Conservation (phyloP, 1,140 invertebrate species). For the Philopotamus ludificatus region DNA sequence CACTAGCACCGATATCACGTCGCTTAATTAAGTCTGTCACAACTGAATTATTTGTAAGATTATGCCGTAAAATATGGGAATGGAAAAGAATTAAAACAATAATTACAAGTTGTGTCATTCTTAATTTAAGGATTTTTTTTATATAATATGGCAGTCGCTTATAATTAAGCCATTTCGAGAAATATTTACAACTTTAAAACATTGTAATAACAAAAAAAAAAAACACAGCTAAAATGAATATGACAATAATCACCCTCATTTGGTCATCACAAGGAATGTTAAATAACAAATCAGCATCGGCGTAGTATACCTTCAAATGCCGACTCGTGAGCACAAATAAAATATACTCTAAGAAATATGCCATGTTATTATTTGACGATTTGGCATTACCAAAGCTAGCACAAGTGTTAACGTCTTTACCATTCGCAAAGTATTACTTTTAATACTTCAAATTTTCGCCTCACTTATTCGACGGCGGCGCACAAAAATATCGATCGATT, state of each 20-base stretch:
- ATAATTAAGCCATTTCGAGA: no score
- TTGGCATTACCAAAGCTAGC: slow-evolving; percentile 21
- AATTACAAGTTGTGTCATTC: no score
- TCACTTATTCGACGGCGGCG: not conserved
- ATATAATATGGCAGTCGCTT: no score
- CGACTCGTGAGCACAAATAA: slow-evolving; percentile 29
- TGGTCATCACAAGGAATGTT: slow-evolving; percentile 17
- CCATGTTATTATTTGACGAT: slow-evolving; percentile 18
- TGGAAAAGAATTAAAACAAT: no score
- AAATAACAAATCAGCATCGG: slow-evolving; percentile 17
- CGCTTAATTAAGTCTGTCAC: no score
- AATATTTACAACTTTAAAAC: not conserved
- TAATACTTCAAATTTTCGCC: not conserved
- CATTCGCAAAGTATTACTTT: not conserved
- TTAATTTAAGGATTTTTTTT: no score
- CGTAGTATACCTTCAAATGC: slow-evolving; percentile 14
- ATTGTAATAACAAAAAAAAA: not conserved
- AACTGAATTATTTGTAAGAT: no score
- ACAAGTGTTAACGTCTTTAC: slow-evolving; percentile 12
- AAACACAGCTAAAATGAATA: not conserved
- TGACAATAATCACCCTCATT: not conserved
- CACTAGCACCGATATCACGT: no score
- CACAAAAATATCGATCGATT: no score
- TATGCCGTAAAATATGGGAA: no score
- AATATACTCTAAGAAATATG: slow-evolving; percentile 31